These are phyloP conservation scores for Philereme transversata DNA, from an alignment of 2,888 invertebrate genomes.

Conservation along the genomic window DNA sequence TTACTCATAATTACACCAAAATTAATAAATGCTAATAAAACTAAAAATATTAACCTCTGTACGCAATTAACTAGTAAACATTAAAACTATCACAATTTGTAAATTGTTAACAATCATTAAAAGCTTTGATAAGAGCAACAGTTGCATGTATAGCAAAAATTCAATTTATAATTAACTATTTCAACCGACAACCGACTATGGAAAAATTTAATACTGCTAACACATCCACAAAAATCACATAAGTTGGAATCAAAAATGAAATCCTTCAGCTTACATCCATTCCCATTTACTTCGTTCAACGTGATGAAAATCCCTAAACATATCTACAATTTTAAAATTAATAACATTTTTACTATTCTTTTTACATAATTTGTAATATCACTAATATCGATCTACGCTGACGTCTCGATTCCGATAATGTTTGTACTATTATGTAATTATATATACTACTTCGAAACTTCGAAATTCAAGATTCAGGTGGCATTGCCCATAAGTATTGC, in stretches of 20 bases:
- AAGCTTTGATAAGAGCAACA: constrained; percentile 75
- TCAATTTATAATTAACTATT: constrained; percentile 19
- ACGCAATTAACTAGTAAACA: constrained; percentile 44
- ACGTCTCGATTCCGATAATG: constrained; percentile 64
- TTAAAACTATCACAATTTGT: constrained; percentile 53
- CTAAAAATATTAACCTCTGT: constrained; percentile 37
- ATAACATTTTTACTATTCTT: constrained; percentile 74
- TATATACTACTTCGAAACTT: too few species aligned
- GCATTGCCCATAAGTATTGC: too few species aligned
- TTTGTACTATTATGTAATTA: constrained; percentile 26
- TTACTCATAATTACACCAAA: constrained; percentile 52
- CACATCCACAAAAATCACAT: constrained; percentile 53
- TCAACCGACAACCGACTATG: constrained; percentile 32
- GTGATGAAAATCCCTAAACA: constrained; percentile 77
- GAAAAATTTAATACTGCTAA: constrained; percentile 63
- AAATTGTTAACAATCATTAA: constrained; percentile 73
- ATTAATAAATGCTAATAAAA: constrained; percentile 36
- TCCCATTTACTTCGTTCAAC: constrained; percentile 61
- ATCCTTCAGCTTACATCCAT: constrained; percentile 42
- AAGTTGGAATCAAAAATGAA: constrained; percentile 33
- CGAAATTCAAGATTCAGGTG: too few species aligned
- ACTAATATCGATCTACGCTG: constrained; percentile 82
- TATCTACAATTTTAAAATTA: constrained; percentile 76
- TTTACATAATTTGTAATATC: constrained; percentile 80
- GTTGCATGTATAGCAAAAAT: constrained; percentile 44